Base-by-base conservation (phyloP, 2,797 vertebrate species). In the Acrossocheilus wenchowensis region DNA sequence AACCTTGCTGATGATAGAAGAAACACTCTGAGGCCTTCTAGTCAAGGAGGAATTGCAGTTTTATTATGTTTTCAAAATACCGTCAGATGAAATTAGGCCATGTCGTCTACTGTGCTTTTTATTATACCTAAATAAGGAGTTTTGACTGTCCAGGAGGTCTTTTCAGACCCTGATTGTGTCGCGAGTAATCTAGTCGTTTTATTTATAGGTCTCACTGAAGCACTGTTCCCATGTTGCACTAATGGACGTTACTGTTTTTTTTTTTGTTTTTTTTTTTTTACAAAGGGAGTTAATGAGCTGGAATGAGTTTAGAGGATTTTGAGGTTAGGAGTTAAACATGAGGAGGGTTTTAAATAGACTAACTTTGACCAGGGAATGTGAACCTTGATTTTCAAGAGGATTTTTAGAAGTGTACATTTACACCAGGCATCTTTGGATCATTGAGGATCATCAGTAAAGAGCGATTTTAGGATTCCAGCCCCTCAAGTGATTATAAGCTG, bases 41-140 rank as follows among this genome's bases (percentile, higher is more conserved):
- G 75, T 79, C 74, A 79, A 57, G 36, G 48, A 71, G 75, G 48
- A 78, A 85, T 85, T 36, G 83, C 48, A 39, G 62, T 78, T 84
- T 68, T 84, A 84, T 79, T 79, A 57, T 45, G 83, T 79, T 78
- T 78, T 78, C 74, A 48, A 43, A 74, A 83, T 48, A 83, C 50
- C 17, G 19, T 73, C 57, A 66, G 64, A 78, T 34, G 36, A 85
- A 85, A 71, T 85, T 71, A 85, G 83, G 83, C 39, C 75, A 85
- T 45, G n/a, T 23, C 36, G 12, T 85, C 75, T 71, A 23, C 83
- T 34, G 64, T 78, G 34, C 26, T 78, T 54, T 66, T 77, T 84
- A 52, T 78, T 34, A 21, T 54, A 54, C 3, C 34, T 30, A 50
- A 78, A 68, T 69, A 41, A 66, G 23, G 62, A 45, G 60, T 19